Conservation (phyloP, 2,888 invertebrate genomes). For the Parascotia fuliginaria region DNA sequence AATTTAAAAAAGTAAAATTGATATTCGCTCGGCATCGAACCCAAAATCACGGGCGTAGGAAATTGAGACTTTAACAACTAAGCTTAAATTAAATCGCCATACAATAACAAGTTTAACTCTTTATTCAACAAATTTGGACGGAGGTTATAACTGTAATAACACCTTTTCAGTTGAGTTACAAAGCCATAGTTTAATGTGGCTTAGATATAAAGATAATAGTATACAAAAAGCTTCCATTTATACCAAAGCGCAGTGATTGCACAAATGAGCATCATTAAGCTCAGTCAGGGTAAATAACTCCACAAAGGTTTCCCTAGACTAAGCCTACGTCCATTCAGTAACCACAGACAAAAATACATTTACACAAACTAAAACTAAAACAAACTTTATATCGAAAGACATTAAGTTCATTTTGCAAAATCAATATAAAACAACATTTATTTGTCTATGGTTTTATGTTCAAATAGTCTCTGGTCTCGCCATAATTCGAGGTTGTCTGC, state of each 20-base stretch:
- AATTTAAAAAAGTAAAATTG: too few species aligned
- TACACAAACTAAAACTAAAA: background rate
- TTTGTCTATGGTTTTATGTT: conserved; percentile 22
- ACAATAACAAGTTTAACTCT: too few species aligned
- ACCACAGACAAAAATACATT: conserved; percentile 22
- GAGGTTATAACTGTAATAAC: background rate
- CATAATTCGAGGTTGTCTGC: conserved; percentile 30
- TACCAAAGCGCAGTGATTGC: conserved; percentile 24
- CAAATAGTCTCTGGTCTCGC: conserved; percentile 15
- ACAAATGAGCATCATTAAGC: conserved; percentile 39
- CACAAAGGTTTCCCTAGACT: conserved; percentile 29
- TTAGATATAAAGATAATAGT: conserved; percentile 23
- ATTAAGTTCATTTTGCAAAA: conserved; percentile 13
- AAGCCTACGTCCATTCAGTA: conserved; percentile 27
- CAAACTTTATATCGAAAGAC: background rate
- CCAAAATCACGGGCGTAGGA: too few species aligned
- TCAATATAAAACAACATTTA: background rate
- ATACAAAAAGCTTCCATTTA: conserved; percentile 18
- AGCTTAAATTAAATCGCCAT: too few species aligned
- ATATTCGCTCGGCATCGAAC: too few species aligned
- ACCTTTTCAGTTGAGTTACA: conserved; percentile 1
- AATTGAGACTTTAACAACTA: too few species aligned
- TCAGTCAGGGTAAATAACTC: conserved; percentile 31
- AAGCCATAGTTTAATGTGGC: background rate
- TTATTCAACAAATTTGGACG: background rate